Base-by-base conservation (phyloP, 2,113 vertebrate species). In the Ophiodon elongatus region DNA sequence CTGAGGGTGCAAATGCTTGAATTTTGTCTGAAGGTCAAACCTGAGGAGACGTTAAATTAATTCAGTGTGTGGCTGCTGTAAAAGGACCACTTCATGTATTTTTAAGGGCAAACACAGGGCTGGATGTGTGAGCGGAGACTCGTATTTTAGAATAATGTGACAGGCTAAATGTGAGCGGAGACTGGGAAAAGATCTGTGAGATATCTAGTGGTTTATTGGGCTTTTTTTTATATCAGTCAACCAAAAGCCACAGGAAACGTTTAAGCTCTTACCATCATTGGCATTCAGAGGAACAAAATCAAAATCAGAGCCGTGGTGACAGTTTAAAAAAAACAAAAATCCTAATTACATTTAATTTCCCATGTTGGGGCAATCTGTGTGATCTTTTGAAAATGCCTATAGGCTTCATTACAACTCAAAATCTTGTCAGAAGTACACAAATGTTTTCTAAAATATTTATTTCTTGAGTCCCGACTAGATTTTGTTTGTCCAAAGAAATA, bases 61-160 rank as follows among this genome's bases (percentile, higher is more conserved):
- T 89, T 80, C 77, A 59, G 65, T 63, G 86, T 74, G 29, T 19
- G 67, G 75, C 82, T 84, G 85, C 70, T 68, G 73, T 67, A 82
- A 84, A 82, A 77, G 72, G 41, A 6, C 14, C 29, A 69, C 80
- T 87, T 87, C 79, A 68, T 84, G 83, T 92, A 75, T 89, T 88
- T 92, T 84, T 89, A 84, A 89, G 79, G 87, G 69, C 80, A 88
- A 89, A 89, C 81, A 88, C 64, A 23, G 43, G 64, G 78, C 66
- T 35, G 64, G 73, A 80, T 70, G 57, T 75, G 82, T 21, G 47
- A 81, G 69, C 8, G 3, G 80, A 82, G 64, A 43, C 85, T 50
- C 52, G 31, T 88, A 90, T 90, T 88, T 91, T 82, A 88, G 69
- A 64, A 70, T 88, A 90, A 91, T 90, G 86, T 80, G 88, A 87